These are phyloP conservation scores for Onychomys arenicola DNA, from an alignment of 2,797 vertebrate genomes.

Conservation along the genomic window DNA sequence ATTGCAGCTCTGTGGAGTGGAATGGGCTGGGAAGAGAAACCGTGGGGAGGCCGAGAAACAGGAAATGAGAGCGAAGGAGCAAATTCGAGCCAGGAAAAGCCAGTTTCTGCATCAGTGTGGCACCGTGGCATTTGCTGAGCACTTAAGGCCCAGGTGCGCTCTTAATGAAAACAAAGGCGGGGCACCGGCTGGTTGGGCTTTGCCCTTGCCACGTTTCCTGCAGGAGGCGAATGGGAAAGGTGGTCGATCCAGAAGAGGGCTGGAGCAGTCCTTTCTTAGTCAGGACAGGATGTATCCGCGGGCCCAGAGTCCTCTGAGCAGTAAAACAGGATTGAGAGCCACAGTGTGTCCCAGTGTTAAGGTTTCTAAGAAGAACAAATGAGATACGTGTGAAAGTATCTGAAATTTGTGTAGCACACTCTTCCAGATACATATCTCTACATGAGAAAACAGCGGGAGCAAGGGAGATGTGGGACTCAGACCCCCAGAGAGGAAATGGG, in stretches of 20 bases:
- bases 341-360: background rate
- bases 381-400: background rate
- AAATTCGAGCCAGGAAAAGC: constrained; percentile 55
- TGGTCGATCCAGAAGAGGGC: background rate
- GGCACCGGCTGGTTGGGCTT: background rate
- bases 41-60: constrained; percentile 75
- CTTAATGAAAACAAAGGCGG: constrained; percentile 69
- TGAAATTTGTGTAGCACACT: constrained; percentile 26
- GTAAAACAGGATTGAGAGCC: background rate
- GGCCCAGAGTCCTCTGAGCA: background rate
- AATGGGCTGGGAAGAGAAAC: constrained; percentile 67
- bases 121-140: constrained; percentile 56
- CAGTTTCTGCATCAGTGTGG: background rate
- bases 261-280: background rate
- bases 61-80: constrained; percentile 77
- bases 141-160: constrained; percentile 12
- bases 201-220: background rate
- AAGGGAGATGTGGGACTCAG: background rate
- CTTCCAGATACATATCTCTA: background rate
- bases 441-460: background rate
- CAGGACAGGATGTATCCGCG: too few species aligned
- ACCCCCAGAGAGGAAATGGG: background rate
- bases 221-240: background rate
- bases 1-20: constrained; percentile 34
- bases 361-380: constrained; percentile 5